These are phyloP conservation scores for Glandiceps talaboti DNA, from an alignment of 53 echinoderm and acorn worm genomes.

Conservation along the genomic window DNA sequence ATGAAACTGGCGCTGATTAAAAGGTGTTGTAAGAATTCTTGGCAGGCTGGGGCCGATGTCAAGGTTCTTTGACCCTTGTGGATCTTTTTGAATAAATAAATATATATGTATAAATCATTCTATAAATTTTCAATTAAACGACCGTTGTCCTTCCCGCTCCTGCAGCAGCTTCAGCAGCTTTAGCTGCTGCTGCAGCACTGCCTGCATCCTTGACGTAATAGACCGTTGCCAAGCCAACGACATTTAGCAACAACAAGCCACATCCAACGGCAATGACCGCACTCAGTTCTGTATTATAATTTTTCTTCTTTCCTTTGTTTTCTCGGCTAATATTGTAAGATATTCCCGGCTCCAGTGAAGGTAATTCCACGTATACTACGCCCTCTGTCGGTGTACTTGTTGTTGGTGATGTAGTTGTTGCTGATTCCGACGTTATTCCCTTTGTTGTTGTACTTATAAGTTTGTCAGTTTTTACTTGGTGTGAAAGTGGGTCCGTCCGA, in stretches of 20 bases:
- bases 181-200: slow-evolving; percentile 6
- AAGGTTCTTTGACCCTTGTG: no score
- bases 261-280: slow-evolving; percentile 88
- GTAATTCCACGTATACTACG: slow-evolving; percentile 28
- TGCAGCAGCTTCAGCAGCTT: neutral
- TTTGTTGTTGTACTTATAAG: neutral
- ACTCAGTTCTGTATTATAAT: slow-evolving; percentile 69
- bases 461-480: neutral
- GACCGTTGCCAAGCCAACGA: slow-evolving; percentile 63
- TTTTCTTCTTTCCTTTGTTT: neutral
- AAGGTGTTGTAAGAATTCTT: no score
- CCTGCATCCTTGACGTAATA: slow-evolving; percentile 82
- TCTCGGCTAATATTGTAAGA: neutral
- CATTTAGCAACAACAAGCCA: slow-evolving; percentile 64
- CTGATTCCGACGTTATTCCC: neutral
- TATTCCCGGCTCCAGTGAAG: slow-evolving; percentile 1
- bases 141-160: neutral
- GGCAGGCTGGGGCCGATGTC: no score
- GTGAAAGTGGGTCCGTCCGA: neutral
- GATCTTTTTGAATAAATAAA: no score
- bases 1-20: no score
- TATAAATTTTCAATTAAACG: no score
- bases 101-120: no score
- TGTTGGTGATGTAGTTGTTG: neutral
- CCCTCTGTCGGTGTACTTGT: slow-evolving; percentile 5